Conservation (phyloP, 1,140 invertebrate species). For the Oscheius sp. region DNA sequence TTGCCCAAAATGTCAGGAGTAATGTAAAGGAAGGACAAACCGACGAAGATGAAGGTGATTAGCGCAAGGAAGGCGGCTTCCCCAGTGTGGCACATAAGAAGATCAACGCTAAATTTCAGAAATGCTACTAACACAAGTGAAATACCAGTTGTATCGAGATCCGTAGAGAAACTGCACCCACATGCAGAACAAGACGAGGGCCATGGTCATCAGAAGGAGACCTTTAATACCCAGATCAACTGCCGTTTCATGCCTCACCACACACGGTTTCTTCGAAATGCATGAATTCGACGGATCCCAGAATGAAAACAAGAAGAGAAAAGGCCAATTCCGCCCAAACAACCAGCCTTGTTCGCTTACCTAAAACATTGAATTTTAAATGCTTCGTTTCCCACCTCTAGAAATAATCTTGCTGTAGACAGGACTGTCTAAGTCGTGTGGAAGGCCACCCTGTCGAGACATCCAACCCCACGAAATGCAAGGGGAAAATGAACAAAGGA, state of each 20-base stretch:
- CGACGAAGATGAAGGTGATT: background rate
- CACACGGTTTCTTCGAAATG: background rate
- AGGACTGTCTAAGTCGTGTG: background rate
- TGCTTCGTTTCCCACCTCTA: background rate
- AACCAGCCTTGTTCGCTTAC: background rate
- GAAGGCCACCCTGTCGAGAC: background rate
- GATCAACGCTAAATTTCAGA: background rate
- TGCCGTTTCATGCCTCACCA: background rate
- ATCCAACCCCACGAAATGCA: background rate
- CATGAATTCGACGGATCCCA: background rate
- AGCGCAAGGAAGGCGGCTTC: background rate
- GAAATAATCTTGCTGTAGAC: background rate
- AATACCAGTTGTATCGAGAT: background rate
- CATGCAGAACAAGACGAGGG: background rate
- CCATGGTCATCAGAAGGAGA: background rate
- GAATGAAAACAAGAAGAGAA: background rate
- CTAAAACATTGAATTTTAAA: background rate
- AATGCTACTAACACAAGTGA: background rate
- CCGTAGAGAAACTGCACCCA: background rate
- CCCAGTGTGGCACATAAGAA: background rate
- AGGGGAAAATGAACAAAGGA: background rate
- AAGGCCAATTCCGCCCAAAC: background rate
- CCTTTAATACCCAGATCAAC: background rate
- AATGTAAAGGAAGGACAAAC: background rate
- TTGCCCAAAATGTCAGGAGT: background rate